Base-by-base conservation (phyloP, 1,140 invertebrate species). In the Drosophila burlai region DNA sequence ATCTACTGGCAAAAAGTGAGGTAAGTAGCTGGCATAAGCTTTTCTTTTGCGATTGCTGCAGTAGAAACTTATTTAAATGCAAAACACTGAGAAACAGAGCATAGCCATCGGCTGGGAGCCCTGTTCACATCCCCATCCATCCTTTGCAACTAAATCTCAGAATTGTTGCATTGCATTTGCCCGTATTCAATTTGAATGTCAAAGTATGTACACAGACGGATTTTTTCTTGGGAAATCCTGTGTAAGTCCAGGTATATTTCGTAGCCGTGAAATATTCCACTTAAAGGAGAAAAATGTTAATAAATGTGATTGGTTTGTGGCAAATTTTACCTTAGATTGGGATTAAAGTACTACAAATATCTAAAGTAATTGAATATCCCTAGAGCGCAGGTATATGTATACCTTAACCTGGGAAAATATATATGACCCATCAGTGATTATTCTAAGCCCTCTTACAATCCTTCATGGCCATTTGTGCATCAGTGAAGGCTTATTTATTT, bases 31-130 rank as follows among this genome's bases (percentile, higher is more conserved):
- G 58, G 63, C 75, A 77, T 72, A 77, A 77, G 49, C 62, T 65
- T n/a, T 34, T 74, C 21, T 16, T 49, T 24, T 68, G 18, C 34
- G 50, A 69, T 38, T 66, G 42, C 61, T 60, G 18, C 57, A 34
- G 45, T 43, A 16, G 38, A 54, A 83, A 80, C 73, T 74, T 77
- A 85, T 81, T 85, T 81, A 81, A 74, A 84, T 84, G 81, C 57
- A 85, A 84, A 81, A 78, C 75, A 78, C 74, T 67, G 64, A 45
- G 55, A 57, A 15, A 77, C 43, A 26, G 49, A 61, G 31, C 74
- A 18, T 24, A 47, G 47, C 45, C 52, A 77, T 61, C 31, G 55
- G 50, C 31, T 13, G n/a, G n/a, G 34, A 66, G 55, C 47, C 47
- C 63, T 61, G 4, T 50, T 67, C 26, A 40, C 46, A 52, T 69